Conservation (phyloP, 2,113 vertebrate genomes). For the Vombatus ursinus region DNA sequence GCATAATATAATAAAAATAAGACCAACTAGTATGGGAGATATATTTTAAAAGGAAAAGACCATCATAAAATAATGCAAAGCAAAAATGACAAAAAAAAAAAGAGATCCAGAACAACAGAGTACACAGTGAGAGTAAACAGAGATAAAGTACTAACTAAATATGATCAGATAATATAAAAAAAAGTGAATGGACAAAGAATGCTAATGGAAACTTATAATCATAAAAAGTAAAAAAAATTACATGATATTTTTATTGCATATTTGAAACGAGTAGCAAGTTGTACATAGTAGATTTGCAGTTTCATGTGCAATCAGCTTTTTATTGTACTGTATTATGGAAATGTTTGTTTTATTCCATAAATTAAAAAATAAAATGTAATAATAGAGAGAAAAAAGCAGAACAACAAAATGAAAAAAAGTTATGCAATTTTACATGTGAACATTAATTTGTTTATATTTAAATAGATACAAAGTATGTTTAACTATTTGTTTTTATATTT, state of each 20-base stretch:
- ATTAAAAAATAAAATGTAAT: too few relatives aligned
- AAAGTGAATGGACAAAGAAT: neutral
- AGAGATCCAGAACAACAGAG: neutral
- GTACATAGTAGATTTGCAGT: too few relatives aligned
- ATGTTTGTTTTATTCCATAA: too few relatives aligned
- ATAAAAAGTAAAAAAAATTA: neutral
- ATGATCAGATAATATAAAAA: neutral
- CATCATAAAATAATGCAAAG: neutral
- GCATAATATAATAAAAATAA: neutral
- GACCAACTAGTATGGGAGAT: neutral
- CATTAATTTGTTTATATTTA: neutral
- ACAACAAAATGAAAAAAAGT: neutral
- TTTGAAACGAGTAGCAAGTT: too few relatives aligned
- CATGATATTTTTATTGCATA: too few relatives aligned
- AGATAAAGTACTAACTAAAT: neutral
- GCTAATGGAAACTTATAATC: neutral
- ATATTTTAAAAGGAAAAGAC: neutral
- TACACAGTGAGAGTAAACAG: neutral
- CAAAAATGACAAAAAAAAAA: neutral
- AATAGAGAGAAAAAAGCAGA: too few relatives aligned
- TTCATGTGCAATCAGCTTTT: too few relatives aligned
- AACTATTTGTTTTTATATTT: neutral
- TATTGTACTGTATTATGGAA: too few relatives aligned
- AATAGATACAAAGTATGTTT: neutral
- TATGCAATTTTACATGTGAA: neutral